Percentiles rank a stretch among this genome's conserved stretches.
Evolutionary conservation across 2,888 invertebrate species (phyloP).

Genomic region (Nineta flava): DNA sequence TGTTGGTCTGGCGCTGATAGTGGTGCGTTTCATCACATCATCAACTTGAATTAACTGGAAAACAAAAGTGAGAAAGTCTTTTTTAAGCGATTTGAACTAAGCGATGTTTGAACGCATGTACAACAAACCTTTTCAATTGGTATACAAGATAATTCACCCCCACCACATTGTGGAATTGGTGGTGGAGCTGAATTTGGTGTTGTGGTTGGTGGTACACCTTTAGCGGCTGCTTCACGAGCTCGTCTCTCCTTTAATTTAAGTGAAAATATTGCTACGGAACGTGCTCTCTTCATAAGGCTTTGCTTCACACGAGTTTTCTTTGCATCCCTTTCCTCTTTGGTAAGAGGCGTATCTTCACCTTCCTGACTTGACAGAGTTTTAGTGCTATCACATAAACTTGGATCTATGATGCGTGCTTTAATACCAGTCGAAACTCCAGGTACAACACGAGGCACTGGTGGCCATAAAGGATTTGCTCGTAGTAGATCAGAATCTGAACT

Average conservation of each 20-base stretch:
- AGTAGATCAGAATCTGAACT: conserved; percentile 41
- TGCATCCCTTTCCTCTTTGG: conserved; percentile 41
- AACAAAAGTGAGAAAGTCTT: conserved; percentile 8
- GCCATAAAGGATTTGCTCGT: conserved; percentile 22
- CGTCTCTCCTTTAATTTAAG: conserved; percentile 62
- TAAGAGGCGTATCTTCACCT: conserved; percentile 27
- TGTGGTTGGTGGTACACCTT: conserved; percentile 34
- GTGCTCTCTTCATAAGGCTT: conserved; percentile 63
- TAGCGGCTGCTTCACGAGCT: conserved; percentile 60
- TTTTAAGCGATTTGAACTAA: not conserved
- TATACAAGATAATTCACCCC: conserved; percentile 69
- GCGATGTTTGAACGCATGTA: conserved; percentile 2
- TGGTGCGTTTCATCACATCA: conserved; percentile 31
- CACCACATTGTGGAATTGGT: conserved; percentile 49
- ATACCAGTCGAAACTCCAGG: conserved; percentile 7
- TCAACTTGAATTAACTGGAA: conserved; percentile 52
- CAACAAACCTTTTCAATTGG: conserved; percentile 57
- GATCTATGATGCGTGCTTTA: conserved; percentile 21
- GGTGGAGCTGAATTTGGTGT: conserved; percentile 25
- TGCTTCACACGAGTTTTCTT: conserved; percentile 53
- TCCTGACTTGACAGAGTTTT: conserved; percentile 40
- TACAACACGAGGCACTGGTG: conserved; percentile 24
- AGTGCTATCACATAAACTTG: conserved; percentile 34
- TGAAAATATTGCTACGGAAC: conserved; percentile 75
- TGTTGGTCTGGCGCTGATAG: not conserved